A percentile compares a stretch with the other conserved stretches of the same genome.
Conservation (phyloP, 2,888 invertebrate genomes). For the Nymphalis urticae region DNA sequence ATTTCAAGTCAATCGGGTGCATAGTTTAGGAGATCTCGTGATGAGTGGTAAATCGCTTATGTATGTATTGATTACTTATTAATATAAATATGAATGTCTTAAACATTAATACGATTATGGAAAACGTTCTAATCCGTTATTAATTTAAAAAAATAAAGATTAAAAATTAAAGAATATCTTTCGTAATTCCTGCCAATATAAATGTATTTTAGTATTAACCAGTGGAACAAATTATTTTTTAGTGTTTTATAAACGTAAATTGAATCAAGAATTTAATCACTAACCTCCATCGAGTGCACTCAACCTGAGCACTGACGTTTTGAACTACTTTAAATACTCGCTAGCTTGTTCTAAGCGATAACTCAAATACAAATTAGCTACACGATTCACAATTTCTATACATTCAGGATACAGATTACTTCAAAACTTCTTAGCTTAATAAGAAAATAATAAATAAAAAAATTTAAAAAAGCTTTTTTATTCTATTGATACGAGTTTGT, state of each 20-base stretch:
- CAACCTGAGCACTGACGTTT: conserved; percentile 28
- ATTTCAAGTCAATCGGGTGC: too few relatives aligned
- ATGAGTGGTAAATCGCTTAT: too few relatives aligned
- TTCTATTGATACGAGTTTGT: too few relatives aligned
- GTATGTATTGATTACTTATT: too few relatives aligned
- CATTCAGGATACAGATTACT: not conserved
- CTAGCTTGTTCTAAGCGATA: conserved; percentile 21
- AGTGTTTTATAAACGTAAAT: conserved; percentile 62
- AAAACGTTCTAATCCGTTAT: too few relatives aligned
- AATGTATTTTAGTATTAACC: not conserved
- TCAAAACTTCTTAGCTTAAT: not conserved
- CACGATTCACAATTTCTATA: not conserved
- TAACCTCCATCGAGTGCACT: conserved; percentile 55
- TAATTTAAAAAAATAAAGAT: too few relatives aligned
- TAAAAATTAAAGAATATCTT: too few relatives aligned
- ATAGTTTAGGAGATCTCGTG: too few relatives aligned
- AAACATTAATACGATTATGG: too few relatives aligned
- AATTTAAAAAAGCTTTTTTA: too few relatives aligned
- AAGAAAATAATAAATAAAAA: not conserved
- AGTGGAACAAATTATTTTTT: not conserved
- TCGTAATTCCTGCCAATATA: not conserved
- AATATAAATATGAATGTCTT: too few relatives aligned
- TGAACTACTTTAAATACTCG: conserved; percentile 21
- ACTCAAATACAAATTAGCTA: conserved; percentile 23
- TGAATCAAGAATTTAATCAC: conserved; percentile 79